phyloP scores from a whole-genome alignment of 2,888 invertebrate genomes.

The Deilephila elpenor region DNA sequence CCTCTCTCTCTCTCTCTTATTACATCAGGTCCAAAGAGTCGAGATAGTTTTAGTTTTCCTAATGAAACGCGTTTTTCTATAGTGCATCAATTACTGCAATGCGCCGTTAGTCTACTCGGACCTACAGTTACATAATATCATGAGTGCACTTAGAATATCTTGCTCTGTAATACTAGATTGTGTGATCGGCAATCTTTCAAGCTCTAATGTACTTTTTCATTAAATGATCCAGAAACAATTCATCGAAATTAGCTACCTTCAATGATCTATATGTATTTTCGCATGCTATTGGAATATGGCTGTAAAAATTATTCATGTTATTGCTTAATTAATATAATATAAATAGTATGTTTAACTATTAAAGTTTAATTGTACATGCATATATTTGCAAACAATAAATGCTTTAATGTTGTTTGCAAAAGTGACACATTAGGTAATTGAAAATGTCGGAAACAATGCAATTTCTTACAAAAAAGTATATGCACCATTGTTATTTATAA shows the following conservation, averaged over 20 bases:
- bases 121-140: slow-evolving; percentile 7
- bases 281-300: too few species aligned
- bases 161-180: not conserved
- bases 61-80: slow-evolving; percentile 24
- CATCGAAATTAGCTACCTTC: too few species aligned
- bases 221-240: too few species aligned
- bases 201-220: not conserved
- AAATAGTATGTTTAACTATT: too few species aligned
- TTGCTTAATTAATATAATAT: too few species aligned
- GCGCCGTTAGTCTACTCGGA: slow-evolving; percentile 43
- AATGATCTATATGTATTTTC: too few species aligned
- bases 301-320: too few species aligned
- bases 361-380: too few species aligned
- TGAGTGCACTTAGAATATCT: not conserved
- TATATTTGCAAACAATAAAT: too few species aligned
- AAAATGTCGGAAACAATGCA: not conserved
- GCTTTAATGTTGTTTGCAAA: too few species aligned
- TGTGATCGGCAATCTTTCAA: not conserved
- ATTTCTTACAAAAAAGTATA: not conserved
- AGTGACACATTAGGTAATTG: not conserved
- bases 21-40: not conserved
- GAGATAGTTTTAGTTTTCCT: not conserved
- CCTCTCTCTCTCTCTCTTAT: too few species aligned
- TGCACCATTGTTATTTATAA: not conserved
- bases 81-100: slow-evolving; percentile 64